Base-by-base conservation (phyloP, 2,797 vertebrate species). In the Haliaeetus vocifer region DNA sequence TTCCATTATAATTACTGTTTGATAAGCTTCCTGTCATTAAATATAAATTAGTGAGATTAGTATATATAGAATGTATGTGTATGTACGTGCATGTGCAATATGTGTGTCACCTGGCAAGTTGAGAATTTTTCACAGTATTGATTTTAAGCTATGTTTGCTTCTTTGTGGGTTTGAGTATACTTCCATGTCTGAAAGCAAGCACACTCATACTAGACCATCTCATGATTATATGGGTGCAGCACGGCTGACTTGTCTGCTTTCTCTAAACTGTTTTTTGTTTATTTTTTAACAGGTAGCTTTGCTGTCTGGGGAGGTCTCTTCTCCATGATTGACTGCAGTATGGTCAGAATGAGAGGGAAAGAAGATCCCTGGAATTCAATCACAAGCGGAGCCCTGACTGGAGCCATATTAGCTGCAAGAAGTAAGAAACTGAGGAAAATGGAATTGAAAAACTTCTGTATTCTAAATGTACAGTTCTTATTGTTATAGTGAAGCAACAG, bases 331-430 rank as follows among this genome's bases (percentile, higher is more conserved):
- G 99, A 99, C 98, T 99, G 99, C 93, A 98, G 99, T 88, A 98
- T 99, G 98, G 99, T 99, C 86, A 99, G 99, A 90, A 98, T 99
- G 75, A 97, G 99, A 87, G 99, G 99, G 47, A 99, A 99, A 90
- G 99, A 99, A 96, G 99, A 99, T 97, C 99, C 99, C 8, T 99
- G 99, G 99, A 99, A 99, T 95, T 99, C 99, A 6, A 99, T 99
- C 97, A 99, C 99, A 4, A 99, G 99, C 1, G 99, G 99, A 65
- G 99, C 99, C 88, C 98, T 99, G 97, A 99, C 99, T 1, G 99
- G 99, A 91, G 99, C 99, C 63, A 99, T 99, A 72, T 98, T 99
- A n/a, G 99, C 99, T 89, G 98, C 99, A 63, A 99, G 99, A 98
- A 99, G 99, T 99, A 97, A 99, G 99, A 49, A 76, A 38, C 40